phyloP scores from a whole-genome alignment of 2,797 vertebrate genomes.

The Hirundo rustica region DNA sequence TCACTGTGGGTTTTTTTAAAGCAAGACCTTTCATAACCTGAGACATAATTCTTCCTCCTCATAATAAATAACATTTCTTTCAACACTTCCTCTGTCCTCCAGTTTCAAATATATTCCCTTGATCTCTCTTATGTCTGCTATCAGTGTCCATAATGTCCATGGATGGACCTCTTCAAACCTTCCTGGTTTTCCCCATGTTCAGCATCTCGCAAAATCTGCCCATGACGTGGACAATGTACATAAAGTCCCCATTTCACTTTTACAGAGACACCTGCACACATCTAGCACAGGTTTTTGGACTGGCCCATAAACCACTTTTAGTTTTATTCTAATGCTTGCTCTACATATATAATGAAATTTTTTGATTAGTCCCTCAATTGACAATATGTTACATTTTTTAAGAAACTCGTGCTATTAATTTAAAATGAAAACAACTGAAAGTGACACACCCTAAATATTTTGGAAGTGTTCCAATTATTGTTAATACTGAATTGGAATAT shows the following conservation, averaged over 20 bases:
- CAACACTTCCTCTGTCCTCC: not conserved
- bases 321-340: not conserved
- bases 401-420: conserved; percentile 58
- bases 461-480: conserved; percentile 56
- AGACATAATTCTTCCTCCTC: not conserved
- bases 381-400: conserved; percentile 47
- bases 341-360: not conserved
- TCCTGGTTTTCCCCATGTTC: rapidly evolving
- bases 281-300: rapidly evolving
- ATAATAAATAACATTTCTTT: not conserved
- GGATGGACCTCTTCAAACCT: not conserved
- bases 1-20: not conserved
- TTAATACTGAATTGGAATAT: conserved; percentile 67
- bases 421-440: conserved; percentile 70
- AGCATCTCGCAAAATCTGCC: not conserved
- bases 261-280: not conserved
- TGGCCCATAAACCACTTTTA: not conserved
- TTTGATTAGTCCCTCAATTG: conserved; percentile 2
- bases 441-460: conserved; percentile 62
- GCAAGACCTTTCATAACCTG: not conserved
- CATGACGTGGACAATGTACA: not conserved
- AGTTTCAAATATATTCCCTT: not conserved
- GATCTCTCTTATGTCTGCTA: not conserved
- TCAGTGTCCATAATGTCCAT: not conserved
- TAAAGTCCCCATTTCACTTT: not conserved